These are phyloP conservation scores for Varecia variegata DNA, from an alignment of 2,797 vertebrate species.

Conservation along the genomic window DNA sequence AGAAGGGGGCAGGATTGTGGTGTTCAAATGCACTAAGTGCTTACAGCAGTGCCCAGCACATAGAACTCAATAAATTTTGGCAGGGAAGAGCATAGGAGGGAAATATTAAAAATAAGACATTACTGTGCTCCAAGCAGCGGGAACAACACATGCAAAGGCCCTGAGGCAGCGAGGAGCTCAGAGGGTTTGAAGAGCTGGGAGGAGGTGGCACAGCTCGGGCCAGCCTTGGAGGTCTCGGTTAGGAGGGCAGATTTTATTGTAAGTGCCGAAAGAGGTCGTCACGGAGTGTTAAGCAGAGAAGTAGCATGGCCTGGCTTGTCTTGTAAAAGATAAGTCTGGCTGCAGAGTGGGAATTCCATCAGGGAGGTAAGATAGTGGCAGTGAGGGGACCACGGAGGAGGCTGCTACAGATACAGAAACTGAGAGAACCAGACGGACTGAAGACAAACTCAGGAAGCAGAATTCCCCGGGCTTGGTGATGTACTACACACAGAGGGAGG, in stretches of 20 bases:
- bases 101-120: no score
- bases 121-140: not conserved
- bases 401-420: not conserved
- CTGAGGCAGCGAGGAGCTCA: not conserved
- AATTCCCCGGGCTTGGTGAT: no score
- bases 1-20: not conserved
- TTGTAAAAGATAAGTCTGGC: not conserved
- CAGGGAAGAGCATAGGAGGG: not conserved
- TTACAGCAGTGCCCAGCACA: no score
- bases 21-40: not conserved
- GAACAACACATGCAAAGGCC: not conserved
- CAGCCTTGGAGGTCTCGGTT: not conserved
- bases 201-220: not conserved
- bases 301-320: no score
- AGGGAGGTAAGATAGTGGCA: not conserved
- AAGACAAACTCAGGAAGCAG: not conserved
- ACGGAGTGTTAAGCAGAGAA: not conserved
- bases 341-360: not conserved
- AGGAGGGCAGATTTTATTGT: not conserved
- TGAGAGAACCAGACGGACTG: not conserved
- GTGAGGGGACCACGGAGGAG: not conserved
- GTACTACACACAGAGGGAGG: not conserved
- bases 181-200: not conserved
- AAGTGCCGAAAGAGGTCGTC: not conserved
- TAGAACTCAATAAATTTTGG: fast-evolving